A percentile compares a stretch with the other conserved stretches of the same genome.
Conservation (phyloP, 2,888 invertebrate genomes). For the Strigamia maritima region DNA sequence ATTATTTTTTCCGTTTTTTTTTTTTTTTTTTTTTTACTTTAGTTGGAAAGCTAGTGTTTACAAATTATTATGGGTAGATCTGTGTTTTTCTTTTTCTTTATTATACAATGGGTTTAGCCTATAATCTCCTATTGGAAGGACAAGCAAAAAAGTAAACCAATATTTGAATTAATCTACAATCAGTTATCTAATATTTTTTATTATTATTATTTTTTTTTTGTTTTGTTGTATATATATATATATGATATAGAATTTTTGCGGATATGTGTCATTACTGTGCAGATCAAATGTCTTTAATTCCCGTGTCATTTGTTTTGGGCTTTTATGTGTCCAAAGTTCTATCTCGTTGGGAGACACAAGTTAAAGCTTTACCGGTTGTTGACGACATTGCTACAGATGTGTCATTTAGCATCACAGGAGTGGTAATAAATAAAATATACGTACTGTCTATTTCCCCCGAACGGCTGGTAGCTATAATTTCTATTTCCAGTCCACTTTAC, state of each 20-base stretch:
- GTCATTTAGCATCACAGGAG: conserved; percentile 77
- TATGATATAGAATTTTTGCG: conserved; percentile 72
- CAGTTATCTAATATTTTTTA: not conserved
- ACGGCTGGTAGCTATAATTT: too few relatives aligned
- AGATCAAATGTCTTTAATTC: conserved; percentile 80
- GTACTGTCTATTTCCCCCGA: too few relatives aligned
- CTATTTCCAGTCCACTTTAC: too few relatives aligned
- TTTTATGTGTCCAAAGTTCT: conserved; percentile 92
- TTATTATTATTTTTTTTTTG: too few relatives aligned
- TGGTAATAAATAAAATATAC: conserved; percentile 66
- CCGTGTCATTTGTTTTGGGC: conserved; percentile 86
- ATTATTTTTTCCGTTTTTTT: too few relatives aligned
- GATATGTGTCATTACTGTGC: conserved; percentile 78
- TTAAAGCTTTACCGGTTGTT: conserved; percentile 81
- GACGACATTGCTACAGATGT: conserved; percentile 83
- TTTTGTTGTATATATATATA: conserved; percentile 42
- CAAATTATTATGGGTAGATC: conserved; percentile 88
- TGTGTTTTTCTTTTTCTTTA: conserved; percentile 77
- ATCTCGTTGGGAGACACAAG: conserved; percentile 89
- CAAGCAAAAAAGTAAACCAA: conserved; percentile 65
- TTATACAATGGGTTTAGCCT: conserved; percentile 72
- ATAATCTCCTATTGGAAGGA: conserved; percentile 67
- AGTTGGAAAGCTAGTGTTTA: conserved; percentile 95
- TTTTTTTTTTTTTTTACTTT: too few relatives aligned
- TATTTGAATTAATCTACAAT: too few relatives aligned